Evolutionary conservation across 2,888 invertebrate genomes (phyloP), one percentile per base, ranked within the genome.

Genomic region (Pherbina coryleti): DNA sequence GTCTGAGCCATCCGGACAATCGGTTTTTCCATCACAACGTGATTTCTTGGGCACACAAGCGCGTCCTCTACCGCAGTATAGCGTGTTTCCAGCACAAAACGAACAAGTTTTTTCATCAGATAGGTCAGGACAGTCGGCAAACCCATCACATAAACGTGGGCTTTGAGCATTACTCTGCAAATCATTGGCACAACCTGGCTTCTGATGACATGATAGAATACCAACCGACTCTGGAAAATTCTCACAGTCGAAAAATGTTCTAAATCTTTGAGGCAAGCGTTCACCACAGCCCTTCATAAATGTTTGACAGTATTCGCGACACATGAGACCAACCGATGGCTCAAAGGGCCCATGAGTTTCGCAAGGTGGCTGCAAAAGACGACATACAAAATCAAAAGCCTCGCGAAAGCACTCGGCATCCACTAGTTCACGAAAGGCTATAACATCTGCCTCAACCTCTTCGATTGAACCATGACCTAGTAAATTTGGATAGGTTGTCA

Each of bases 321-420:
- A 97, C 60, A 90, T 87, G 7, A 84, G 74, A 1, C 88, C 88
- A 0, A 88, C 84, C 2, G 86, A 84, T n/a, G 89, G 89, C 77
- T 89, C 87, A 19, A 86, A 79, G 0, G 96, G 95, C 19, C 94
- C 91, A 78, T 94, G 91, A 78, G 94, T 89, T 34, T 92, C 91
- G 86, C 97, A 97, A 0, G 93, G 92, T 0, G 97, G 97, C 87
- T 97, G 97, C 66, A 97, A 90, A 79, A 96, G 91, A 85, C 95
- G 94, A 85, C 97, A 97, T 7, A 97, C 93, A 86, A 97, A 97
- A 85, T 97, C 96, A 90, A 95, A 96, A 0, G 97, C 96, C 83
- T 95, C 92, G 81, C 94, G 92, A 84, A 96, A 97, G 88, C 97
- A 97, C 89, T 97, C 97, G 0, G 96, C 96, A 87, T 97, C 97